These are phyloP conservation scores for Haplotaxodon microlepis DNA, from an alignment of 2,113 vertebrate genomes.

Conservation along the genomic window DNA sequence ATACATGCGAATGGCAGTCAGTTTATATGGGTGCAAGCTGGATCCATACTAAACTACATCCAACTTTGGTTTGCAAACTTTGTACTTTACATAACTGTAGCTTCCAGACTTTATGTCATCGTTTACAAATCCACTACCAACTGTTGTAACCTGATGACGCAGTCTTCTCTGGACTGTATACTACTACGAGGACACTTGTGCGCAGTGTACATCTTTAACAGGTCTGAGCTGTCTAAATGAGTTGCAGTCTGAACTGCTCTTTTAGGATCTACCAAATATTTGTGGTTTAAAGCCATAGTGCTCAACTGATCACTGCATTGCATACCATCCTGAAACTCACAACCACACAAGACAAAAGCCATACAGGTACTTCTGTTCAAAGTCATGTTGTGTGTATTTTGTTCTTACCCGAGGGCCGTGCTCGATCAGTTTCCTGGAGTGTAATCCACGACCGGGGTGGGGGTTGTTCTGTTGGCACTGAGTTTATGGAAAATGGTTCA, in stretches of 20 bases:
- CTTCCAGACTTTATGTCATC: background rate
- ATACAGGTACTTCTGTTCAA: background rate
- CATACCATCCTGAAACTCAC: background rate
- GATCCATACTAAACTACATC: background rate
- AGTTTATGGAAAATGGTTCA: background rate
- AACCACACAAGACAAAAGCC: background rate
- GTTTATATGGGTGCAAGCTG: background rate
- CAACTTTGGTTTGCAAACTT: background rate
- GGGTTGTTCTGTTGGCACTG: slow-evolving; percentile 91
- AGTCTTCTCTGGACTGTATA: background rate
- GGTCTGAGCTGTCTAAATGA: background rate
- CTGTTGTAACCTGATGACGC: background rate
- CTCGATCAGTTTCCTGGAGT: slow-evolving; percentile 89
- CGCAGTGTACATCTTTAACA: background rate
- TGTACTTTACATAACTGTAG: background rate
- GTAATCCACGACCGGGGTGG: slow-evolving; percentile 95
- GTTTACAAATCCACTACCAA: background rate
- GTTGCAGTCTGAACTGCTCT: background rate
- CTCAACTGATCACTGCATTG: background rate
- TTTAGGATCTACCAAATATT: background rate
- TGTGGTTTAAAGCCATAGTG: background rate
- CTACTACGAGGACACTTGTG: background rate
- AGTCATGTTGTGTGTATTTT: background rate
- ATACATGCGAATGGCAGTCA: background rate
- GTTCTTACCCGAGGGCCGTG: slow-evolving; percentile 80